Evolutionary conservation across 92 coral and sea anemone species (phyloP), one percentile per base, ranked within the genome.

Genomic region (Porites rus): DNA sequence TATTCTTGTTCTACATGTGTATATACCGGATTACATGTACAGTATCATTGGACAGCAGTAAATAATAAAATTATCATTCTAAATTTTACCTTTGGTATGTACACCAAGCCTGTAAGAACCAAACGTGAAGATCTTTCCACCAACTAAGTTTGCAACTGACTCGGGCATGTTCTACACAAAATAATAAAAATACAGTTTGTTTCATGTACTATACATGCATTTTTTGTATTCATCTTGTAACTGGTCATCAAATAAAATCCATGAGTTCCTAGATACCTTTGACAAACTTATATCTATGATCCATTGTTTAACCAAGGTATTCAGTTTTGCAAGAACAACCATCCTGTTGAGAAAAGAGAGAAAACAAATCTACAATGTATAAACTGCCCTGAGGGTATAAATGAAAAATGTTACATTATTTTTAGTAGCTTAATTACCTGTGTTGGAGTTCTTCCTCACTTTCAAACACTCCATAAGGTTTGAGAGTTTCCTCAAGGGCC

Each of bases 61-160:
- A 56, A 56, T 10, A 28, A 28, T 28, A 28, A 28, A 28, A 2
- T 28, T 28, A 2, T 14, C 25, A 22, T n/a, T 28, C 25, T 8
- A 14, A 53, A 13, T 62, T 78, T 69, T 69, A 95, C 99, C 99
- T 92, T 97, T 95, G 10, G 99, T 93, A 43, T 97, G 99, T 1
- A 97, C 99, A n/a, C 99, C 99, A 58, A 97, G 93, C 74, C 99
- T 90, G 78, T 95, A 97, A 58, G 99, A 97, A 43, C 99, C 99
- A 93, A 97, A 97, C 7, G 99, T 97, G 80, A 97, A 97, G 65
- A 97, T 97, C 88, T 97, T 97, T 65, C 99, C 99, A 66, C 99
- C 99, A 78, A 97, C 99, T 24, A 93, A 89, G 52, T 89, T 86
- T 14, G 98, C 95, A 1, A 97, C 91, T 84, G 87, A 76, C 79